phyloP scores from a whole-genome alignment of 2,888 invertebrate species.

The Hypolimnas misippus region DNA sequence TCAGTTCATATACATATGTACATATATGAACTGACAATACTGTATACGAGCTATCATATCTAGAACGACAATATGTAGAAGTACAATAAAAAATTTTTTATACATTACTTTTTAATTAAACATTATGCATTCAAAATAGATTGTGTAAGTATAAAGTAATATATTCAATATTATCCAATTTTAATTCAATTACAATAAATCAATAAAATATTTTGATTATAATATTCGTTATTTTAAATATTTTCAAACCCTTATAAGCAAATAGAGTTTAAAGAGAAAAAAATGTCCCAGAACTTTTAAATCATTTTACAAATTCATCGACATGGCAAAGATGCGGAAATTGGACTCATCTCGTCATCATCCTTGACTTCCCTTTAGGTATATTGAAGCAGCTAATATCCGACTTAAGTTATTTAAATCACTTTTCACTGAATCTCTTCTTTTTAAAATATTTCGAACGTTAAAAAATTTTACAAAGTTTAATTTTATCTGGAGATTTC shows the following conservation, averaged over 20 bases:
- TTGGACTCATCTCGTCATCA: conserved; percentile 15
- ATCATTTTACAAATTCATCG: conserved; percentile 9
- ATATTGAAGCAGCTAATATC: conserved; percentile 20
- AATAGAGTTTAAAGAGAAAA: background rate
- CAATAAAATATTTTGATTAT: too few species aligned
- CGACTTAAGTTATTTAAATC: conserved; percentile 21
- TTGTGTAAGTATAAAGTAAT: too few species aligned
- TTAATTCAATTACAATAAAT: too few species aligned
- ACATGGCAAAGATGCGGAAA: conserved; percentile 18
- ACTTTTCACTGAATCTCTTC: background rate
- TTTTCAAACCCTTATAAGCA: background rate
- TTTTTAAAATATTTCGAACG: background rate
- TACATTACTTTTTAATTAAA: too few species aligned
- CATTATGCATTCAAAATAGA: too few species aligned
- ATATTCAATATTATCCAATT: too few species aligned
- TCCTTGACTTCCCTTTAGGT: conserved; percentile 1
- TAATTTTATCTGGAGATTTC: background rate
- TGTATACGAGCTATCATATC: too few species aligned
- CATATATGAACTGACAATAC: too few species aligned
- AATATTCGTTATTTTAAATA: too few species aligned
- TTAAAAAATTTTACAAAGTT: background rate
- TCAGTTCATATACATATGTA: too few species aligned
- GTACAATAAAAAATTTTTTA: too few species aligned
- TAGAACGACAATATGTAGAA: too few species aligned
- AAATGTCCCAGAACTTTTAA: background rate